phyloP scores from a whole-genome alignment of 2,888 invertebrate species.

The Electrophaes corylata region DNA sequence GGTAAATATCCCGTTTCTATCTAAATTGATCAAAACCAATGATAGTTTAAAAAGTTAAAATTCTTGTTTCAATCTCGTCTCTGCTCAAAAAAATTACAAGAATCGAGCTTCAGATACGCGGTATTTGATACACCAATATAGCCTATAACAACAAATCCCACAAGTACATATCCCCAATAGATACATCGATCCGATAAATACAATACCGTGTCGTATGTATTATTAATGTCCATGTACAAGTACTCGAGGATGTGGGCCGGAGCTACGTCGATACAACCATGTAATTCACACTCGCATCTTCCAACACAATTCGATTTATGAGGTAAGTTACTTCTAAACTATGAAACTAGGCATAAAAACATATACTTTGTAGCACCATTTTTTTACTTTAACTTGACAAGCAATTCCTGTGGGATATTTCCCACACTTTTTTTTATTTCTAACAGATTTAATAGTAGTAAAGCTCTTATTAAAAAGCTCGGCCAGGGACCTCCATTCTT shows the following conservation, averaged over 20 bases:
- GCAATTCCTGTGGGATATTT: too few relatives aligned
- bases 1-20: too few relatives aligned
- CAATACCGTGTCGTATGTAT: conserved; percentile 19
- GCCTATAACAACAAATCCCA: background rate
- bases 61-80: too few relatives aligned
- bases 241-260: conserved; percentile 48
- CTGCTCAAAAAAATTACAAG: too few relatives aligned
- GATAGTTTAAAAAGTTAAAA: too few relatives aligned
- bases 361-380: background rate
- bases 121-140: background rate
- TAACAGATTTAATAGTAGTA: too few relatives aligned
- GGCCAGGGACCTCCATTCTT: too few relatives aligned
- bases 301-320: conserved; percentile 66
- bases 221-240: conserved; percentile 16
- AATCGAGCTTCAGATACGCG: background rate
- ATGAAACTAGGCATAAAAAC: background rate
- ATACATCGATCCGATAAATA: conserved; percentile 7
- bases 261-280: conserved; percentile 56
- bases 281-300: conserved; percentile 71
- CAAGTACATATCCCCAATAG: conserved; percentile 15
- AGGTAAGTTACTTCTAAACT: conserved; percentile 24
- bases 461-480: too few relatives aligned
- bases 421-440: too few relatives aligned
- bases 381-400: too few relatives aligned
- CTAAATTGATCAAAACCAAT: too few relatives aligned